A percentile compares a stretch with the other conserved stretches of the same genome.
These are phyloP conservation scores for Eupithecia vulgata DNA, from an alignment of 2,888 invertebrate genomes.

Conservation along the genomic window DNA sequence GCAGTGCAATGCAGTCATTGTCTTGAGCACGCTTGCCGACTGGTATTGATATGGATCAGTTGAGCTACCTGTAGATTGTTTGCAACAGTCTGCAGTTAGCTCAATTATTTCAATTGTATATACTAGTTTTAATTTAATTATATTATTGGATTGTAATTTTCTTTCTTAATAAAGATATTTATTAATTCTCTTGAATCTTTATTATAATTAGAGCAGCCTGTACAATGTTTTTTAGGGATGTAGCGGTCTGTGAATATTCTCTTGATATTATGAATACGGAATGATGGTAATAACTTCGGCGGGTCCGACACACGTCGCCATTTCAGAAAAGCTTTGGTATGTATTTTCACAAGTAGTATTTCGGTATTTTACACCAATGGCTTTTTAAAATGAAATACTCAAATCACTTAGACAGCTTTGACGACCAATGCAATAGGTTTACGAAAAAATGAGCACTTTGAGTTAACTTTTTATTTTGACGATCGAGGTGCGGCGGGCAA, in stretches of 20 bases:
- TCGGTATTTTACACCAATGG: background rate
- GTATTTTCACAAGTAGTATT: constrained; percentile 4
- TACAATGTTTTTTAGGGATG: constrained; percentile 27
- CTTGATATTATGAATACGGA: constrained; percentile 33
- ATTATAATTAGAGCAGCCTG: constrained; percentile 10
- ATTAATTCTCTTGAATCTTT: background rate
- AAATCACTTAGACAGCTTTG: background rate
- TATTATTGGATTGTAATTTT: no score
- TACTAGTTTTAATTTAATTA: no score
- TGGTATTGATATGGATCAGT: no score
- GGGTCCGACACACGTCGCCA: constrained; percentile 9
- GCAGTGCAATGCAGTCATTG: no score
- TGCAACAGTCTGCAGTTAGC: no score
- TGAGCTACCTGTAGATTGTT: no score
- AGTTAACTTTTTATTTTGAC: no score
- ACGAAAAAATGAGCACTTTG: background rate
- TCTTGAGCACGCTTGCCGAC: no score
- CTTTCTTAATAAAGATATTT: no score
- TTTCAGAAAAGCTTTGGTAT: background rate
- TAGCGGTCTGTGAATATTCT: constrained; percentile 27
- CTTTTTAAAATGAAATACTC: background rate
- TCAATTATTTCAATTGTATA: no score
- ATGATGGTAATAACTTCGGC: constrained; percentile 30
- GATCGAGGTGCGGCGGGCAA: no score
- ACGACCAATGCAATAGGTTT: background rate